Evolutionary conservation across 2,888 invertebrate species (phyloP).

Genomic region (Metellina segmentata): DNA sequence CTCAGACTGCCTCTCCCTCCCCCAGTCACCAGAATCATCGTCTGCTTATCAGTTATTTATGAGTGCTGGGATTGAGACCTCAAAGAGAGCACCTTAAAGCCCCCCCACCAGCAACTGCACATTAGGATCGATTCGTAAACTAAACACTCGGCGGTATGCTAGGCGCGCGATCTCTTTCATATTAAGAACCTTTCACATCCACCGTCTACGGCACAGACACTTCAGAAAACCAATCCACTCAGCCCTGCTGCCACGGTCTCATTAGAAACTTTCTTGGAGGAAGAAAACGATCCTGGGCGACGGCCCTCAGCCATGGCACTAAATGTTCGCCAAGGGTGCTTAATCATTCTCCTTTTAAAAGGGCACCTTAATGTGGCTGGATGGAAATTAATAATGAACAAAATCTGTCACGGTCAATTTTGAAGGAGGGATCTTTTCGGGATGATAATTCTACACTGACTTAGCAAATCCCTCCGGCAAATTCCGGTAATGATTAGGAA

Average conservation of each 20-base stretch:
- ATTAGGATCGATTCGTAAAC: constrained; percentile 17
- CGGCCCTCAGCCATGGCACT: neutral
- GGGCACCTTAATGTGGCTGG: constrained; percentile 33
- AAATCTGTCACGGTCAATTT: constrained; percentile 66
- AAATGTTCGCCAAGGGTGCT: constrained; percentile 7
- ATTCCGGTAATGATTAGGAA: constrained; percentile 59
- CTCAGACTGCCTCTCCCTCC: neutral
- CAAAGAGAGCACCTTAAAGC: neutral
- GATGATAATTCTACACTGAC: neutral
- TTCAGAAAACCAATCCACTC: constrained; percentile 4
- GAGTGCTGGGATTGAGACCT: neutral
- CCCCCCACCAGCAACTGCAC: too few species aligned
- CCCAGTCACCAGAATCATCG: neutral
- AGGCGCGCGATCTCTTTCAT: neutral
- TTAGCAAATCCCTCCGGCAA: constrained; percentile 20
- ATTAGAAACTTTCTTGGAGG: constrained; percentile 31
- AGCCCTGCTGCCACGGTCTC: constrained; percentile 17
- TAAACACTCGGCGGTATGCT: constrained; percentile 6
- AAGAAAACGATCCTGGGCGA: neutral
- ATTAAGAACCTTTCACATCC: constrained; percentile 6
- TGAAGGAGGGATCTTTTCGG: neutral
- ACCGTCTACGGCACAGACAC: neutral
- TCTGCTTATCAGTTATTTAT: neutral
- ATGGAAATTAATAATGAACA: constrained; percentile 68
- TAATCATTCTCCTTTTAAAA: constrained; percentile 27